Evolutionary conservation across 2,113 vertebrate species (phyloP), one percentile per base, ranked within the genome.

Genomic region (Pteruthius melanotis): DNA sequence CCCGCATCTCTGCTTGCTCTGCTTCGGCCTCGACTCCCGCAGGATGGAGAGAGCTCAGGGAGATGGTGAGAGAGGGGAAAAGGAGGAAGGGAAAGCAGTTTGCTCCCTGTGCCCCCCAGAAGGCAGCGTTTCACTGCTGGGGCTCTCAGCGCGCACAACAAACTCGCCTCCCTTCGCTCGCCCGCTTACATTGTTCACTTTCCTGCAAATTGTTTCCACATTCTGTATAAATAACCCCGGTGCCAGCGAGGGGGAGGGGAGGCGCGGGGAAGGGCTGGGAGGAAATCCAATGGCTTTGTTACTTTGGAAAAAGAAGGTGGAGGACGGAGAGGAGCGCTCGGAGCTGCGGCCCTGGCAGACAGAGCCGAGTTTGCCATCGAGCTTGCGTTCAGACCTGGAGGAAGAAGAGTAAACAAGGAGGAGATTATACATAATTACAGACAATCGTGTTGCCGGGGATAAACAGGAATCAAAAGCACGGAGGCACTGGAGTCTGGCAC

Each of bases 341-440:
- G 96, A 57, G n/a, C 77, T 4, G 65, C 53, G 35, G 64, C 90
- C 76, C 33, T 45, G 89, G 95, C 95, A 95, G 78, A 76, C 39
- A 1, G 49, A 72, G 96, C 92, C 53, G 33, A 95, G 94, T 79
- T 79, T 94, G 85, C 94, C 94, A 69, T 35, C 65, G 28, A 96
- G 95, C 90, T 89, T 33, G 17, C 15, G 21, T 87, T 97, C 97
- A 95, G 93, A 97, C 97, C 96, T 97, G 76, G 63, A 97, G 93
- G 91, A 96, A 97, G 96, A 94, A 94, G 97, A 96, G 96, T 97
- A 98, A 98, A 98, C 97, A 97, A 97, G 96, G 63, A 94, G 95
- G 87, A 97, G 97, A 98, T 98, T 98, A 98, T 95, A 94, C 93
- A 81, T 98, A 98, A 98, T 98, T 98, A 98, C n/a, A 98, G 97